Evolutionary conservation across 2,113 vertebrate genomes (phyloP), one percentile per base, ranked within the genome.

Genomic region (Talpa occidentalis): DNA sequence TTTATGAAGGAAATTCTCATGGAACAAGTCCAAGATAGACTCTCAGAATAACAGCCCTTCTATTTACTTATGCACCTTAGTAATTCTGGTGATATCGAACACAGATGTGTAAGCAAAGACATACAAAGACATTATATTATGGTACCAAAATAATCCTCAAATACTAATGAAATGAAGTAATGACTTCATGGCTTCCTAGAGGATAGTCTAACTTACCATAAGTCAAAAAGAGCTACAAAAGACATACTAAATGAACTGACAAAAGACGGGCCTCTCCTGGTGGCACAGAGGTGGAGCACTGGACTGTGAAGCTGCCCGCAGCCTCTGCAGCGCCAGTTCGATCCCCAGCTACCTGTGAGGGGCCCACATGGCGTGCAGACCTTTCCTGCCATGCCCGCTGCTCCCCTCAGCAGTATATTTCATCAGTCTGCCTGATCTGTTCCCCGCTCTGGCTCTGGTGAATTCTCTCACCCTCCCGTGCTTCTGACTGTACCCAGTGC

Each of bases 101-200:
- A 86, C 9, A 76, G 77, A 72, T 35, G 44, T 47, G 10, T 62
- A 44, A 91, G 22, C 16, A 85, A 81, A 87, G 40, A 82, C 24
- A 76, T 88, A 88, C 35, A 81, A 1, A 85, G 47, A 88, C 14
- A 94, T 40, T 86, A 70, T 47, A 87, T 86, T 69, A 62, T 17
- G 59, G 30, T 73, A 79, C 6, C 24, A 73, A 94, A 70, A 92
- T 54, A 91, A 37, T 52, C 93, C 60, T 77, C 59, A 92, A 80
- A 66, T 85, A 94, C 37, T 76, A 88, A 89, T 81, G 10, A 88
- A 59, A 35, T 70, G 24, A 89, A 93, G 66, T 42, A 89, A 2
- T 30, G 56, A 72, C 10, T 73, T 62, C 42, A 17, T 54, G 44
- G 83, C 37, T 69, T 44, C 19, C 54, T 72, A 47, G 35, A 87